These are phyloP conservation scores for Agapostemon virescens DNA, from an alignment of 2,888 invertebrate species.

Conservation along the genomic window DNA sequence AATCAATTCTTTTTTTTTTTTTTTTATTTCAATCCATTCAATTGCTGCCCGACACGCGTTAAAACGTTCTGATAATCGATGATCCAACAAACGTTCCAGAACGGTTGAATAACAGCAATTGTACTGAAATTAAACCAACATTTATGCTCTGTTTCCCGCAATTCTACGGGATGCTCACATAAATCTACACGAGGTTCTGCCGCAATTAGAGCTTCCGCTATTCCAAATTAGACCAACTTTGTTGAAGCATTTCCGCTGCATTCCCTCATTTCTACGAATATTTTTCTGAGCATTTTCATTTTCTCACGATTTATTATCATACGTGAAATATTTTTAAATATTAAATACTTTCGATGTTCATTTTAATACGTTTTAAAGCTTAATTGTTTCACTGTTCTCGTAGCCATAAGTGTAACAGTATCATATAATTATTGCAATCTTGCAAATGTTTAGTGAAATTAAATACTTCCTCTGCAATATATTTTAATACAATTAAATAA, in stretches of 20 bases:
- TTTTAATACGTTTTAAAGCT: too few species aligned
- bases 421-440: too few species aligned
- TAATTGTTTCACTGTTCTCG: too few species aligned
- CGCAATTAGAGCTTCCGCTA: background rate
- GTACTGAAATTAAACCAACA: background rate
- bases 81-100: background rate
- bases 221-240: constrained; percentile 5
- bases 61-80: background rate
- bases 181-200: background rate
- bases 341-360: background rate
- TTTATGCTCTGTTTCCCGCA: background rate
- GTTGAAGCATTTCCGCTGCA: background rate
- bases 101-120: background rate
- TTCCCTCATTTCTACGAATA: background rate
- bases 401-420: too few species aligned
- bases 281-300: background rate
- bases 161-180: too few species aligned
- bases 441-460: background rate
- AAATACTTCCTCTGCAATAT: background rate
- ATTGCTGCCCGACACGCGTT: background rate
- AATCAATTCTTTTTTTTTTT: background rate
- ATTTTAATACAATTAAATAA: too few species aligned
- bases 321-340: background rate
- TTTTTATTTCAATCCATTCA: background rate
- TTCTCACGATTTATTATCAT: background rate